Evolutionary conservation across 1,140 invertebrate genomes (phyloP), one percentile per base, ranked within the genome.

Genomic region (Cecropterus lyciades): DNA sequence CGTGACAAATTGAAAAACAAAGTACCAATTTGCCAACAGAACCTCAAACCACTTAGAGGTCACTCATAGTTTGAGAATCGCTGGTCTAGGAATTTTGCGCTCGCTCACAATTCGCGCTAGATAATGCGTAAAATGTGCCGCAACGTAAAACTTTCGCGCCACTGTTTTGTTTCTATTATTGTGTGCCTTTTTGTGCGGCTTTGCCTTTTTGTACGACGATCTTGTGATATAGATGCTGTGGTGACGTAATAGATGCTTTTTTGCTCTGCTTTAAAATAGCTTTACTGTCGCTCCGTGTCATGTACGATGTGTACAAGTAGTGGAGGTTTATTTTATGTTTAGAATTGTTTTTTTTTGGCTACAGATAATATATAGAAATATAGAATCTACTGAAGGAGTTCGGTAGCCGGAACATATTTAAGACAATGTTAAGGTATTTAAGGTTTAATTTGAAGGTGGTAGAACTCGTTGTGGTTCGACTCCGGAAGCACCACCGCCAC

Each of bases 161-260:
- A 59, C 64, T 69, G 72, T 85, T 87, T 84, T 87, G 82, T 87
- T 85, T 85, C 78, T 85, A 85, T 87, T 85, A 85, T 85, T 80
- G 72, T 78, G 56, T 74, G 75, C 75, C 80, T 82, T 87, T 87
- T 84, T 82, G 79, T 82, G 70, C 66, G 69, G 82, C 73, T 75
- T 77, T 80, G 71, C 76, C 72, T 79, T 80, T 82, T 82, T 82
- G 79, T 67, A 52, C 57, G 72, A 71, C 73, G 73, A 80, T 81
- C 77, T 81, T 81, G 79, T 72, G 73, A 73, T 81, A 80, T 73
- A 72, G 68, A 72, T 80, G 67, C 40, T 57, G 55, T 15, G 40
- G 55, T 77, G 73, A 77, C 72, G 73, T 77, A 69, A 77, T 72
- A 72, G 72, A 71, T 74, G 65, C 69, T 45, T 27, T 73, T 74